Percentiles rank a stretch among this genome's conserved stretches.
Evolutionary conservation across 2,888 invertebrate species (phyloP).

Genomic region (Polylopha cassiicola): DNA sequence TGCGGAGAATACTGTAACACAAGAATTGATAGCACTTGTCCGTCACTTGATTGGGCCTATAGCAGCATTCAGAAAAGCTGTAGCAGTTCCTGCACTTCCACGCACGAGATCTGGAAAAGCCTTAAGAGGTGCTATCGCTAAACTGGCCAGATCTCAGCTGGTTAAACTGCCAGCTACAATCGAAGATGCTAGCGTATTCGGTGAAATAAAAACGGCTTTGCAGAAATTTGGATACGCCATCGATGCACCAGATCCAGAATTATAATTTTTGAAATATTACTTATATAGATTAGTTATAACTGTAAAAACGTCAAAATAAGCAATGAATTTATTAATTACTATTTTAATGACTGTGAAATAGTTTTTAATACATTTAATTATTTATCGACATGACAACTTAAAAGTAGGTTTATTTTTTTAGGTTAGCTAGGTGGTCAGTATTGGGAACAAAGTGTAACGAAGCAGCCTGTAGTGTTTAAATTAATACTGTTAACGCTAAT

Average conservation of each 20-base stretch:
- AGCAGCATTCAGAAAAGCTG: conserved; percentile 89
- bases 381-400: no score
- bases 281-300: no score
- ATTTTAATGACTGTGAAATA: no score
- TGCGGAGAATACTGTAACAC: conserved; percentile 61
- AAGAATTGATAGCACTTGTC: conserved; percentile 62
- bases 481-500: no score
- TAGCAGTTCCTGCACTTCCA: conserved; percentile 88
- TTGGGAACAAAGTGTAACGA: no score
- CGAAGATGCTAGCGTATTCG: conserved; percentile 90
- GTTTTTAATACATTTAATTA: neutral
- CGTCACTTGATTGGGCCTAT: conserved; percentile 87
- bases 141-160: conserved; percentile 87
- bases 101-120: conserved; percentile 86
- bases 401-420: no score
- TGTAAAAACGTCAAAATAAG: no score
- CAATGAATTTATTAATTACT: no score
- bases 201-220: conserved; percentile 84
- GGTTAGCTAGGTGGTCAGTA: no score
- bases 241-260: conserved; percentile 81
- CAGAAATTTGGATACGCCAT: conserved; percentile 86
- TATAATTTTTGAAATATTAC: no score
- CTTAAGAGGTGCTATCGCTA: conserved; percentile 88
- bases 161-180: conserved; percentile 91
- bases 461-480: no score